Evolutionary conservation across 2,888 invertebrate species (phyloP).

Genomic region (Sesamia inferens): DNA sequence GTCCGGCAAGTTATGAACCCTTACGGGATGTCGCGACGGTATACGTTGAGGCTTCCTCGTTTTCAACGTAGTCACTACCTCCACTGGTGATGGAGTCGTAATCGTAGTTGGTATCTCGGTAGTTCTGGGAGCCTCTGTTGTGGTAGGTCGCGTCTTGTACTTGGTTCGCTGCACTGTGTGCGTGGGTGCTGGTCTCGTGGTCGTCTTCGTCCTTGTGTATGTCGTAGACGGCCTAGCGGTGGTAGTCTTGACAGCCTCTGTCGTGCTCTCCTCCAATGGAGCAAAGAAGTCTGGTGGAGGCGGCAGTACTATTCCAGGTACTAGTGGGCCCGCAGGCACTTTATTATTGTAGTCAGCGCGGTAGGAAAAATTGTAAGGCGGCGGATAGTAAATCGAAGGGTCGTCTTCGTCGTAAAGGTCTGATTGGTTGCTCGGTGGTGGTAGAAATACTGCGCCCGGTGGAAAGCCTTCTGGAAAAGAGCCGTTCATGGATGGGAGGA

Average conservation of each 20-base stretch:
- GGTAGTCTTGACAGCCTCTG: constrained; percentile 76
- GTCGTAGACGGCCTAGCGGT: constrained; percentile 73
- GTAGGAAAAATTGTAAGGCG: constrained; percentile 96
- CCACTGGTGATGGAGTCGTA: constrained; percentile 81
- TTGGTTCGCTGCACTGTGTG: constrained; percentile 79
- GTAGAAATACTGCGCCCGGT: constrained; percentile 90
- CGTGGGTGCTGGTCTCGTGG: constrained; percentile 77
- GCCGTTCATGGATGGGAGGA: constrained; percentile 90
- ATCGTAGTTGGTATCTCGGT: constrained; percentile 84
- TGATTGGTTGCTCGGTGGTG: constrained; percentile 93
- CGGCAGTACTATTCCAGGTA: constrained; percentile 96
- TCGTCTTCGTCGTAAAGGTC: constrained; percentile 97
- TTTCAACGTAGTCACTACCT: constrained; percentile 82
- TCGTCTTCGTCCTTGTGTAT: constrained; percentile 79
- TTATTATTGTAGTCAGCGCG: constrained; percentile 93
- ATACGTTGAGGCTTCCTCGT: constrained; percentile 82
- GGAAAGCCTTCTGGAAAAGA: constrained; percentile 90
- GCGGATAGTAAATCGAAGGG: constrained; percentile 97
- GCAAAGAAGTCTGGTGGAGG: constrained; percentile 97
- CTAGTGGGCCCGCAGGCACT: constrained; percentile 95
- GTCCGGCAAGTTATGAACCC: constrained; percentile 83
- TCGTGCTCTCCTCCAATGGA: constrained; percentile 90
- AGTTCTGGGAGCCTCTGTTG: constrained; percentile 78
- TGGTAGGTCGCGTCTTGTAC: constrained; percentile 83
- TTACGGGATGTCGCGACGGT: constrained; percentile 84